Evolutionary conservation across 53 echinoderm and acorn worm species (phyloP).

Genomic region (Glandiceps talaboti): DNA sequence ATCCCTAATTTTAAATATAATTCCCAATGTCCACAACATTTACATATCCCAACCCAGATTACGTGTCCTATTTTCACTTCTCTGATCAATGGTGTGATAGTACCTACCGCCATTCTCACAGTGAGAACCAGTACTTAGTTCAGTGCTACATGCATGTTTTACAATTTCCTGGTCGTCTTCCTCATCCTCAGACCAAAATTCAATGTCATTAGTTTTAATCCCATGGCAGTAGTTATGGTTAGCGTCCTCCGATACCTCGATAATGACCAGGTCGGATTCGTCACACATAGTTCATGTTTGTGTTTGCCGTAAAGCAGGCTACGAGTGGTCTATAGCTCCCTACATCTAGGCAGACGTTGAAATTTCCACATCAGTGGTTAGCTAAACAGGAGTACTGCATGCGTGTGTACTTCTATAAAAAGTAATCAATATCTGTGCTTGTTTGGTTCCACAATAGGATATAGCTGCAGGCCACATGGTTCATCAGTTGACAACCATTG

Average conservation of each 20-base stretch:
- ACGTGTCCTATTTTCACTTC: too few species aligned
- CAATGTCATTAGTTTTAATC: neutral
- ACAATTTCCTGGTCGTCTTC: neutral
- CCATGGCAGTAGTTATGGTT: neutral
- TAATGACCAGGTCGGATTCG: neutral
- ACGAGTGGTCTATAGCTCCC: too few species aligned
- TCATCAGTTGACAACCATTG: neutral
- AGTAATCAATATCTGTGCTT: neutral
- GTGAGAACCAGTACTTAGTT: too few species aligned
- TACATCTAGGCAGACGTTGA: too few species aligned
- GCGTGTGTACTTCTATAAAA: neutral
- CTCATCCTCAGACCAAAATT: neutral
- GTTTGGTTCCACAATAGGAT: neutral
- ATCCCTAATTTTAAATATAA: too few species aligned
- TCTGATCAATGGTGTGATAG: too few species aligned
- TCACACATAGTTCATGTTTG: neutral
- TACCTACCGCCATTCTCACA: too few species aligned
- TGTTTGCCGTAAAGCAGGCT: too few species aligned
- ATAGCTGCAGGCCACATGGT: neutral
- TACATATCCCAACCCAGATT: too few species aligned
- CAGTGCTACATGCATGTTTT: too few species aligned
- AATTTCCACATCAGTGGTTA: neutral
- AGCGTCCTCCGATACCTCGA: neutral
- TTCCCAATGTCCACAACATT: too few species aligned
- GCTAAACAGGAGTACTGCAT: neutral